Evolutionary conservation across 2,888 invertebrate genomes (phyloP), one percentile per base, ranked within the genome.

Genomic region (Dioctria rufipes): DNA sequence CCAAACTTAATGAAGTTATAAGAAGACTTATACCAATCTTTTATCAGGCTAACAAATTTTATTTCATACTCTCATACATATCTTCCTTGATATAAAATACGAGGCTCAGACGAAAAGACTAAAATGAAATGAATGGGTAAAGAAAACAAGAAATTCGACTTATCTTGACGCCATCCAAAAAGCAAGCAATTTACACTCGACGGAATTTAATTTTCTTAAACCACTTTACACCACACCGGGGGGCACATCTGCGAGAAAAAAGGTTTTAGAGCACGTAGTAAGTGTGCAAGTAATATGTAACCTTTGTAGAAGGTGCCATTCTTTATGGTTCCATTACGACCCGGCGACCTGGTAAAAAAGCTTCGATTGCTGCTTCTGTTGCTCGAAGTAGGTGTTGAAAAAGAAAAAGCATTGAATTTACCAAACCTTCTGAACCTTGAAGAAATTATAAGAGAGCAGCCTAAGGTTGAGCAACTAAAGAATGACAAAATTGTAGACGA

Each of bases 191-290:
- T 69, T 69, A 69, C 69, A 54, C 69, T 69, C 51, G n/a, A 6
- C 49, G 69, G 69, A 69, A 69, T 69, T 69, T 69, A 37, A 69
- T 69, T 69, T 69, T 69, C 69, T 37, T 69, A 69, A 25, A 39
- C 69, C 69, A 54, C 49, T 69, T 69, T 37, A 69, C 69, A 39
- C 11, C 69, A 69, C 43, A 69, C 39, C 49, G 40, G 51, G 51
- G 25, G 49, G 69, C 9, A 69, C 69, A 54, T 69, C 51, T 25
- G 51, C 40, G 37, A 69, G 51, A 3, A n/a, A 54, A 39, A 46
- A 39, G 69, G 69, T 69, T 49, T 51, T 51, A 25, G 39, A 46
- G 49, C 69, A 51, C 51, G 39, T 69, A 25, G 25, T 25, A 25
- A 25, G 25, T 25, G 25, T 25, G 25, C 2, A 25, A 25, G 25